Base-by-base conservation (phyloP, 2,888 invertebrate genomes). In the Dryococelus australis region DNA sequence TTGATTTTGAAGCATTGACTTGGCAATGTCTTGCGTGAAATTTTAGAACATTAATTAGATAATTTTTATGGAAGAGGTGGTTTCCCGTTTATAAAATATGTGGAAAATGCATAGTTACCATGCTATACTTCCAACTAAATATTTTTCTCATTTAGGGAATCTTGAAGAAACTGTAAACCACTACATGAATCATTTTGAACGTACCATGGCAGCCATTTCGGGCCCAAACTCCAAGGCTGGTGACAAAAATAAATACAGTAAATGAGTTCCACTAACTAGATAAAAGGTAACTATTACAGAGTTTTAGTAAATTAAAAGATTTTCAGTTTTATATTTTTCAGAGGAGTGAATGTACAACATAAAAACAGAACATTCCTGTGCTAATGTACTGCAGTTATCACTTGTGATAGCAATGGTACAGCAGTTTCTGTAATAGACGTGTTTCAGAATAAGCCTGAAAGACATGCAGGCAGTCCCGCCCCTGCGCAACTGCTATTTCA, bases 71-170 rank as follows among this genome's bases (percentile, higher is more conserved):
- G 16, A 65, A n/a, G 65, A 65, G 65, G 65, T 65, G 0, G 65
- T 65, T 65, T 65, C 65, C 65, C n/a, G 8, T 8, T 9, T 24
- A 65, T 24, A 65, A 20, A 65, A 16, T 65, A 65, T 65, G 65
- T 65, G 65, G 65, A 65, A 47, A 65, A 65, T 65, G 65, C n/a
- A 65, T 47, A n/a, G 20, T 65, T 24, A 65, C 24, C 65, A 65
- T 65, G 47, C 65, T 65, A 65, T 65, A 65, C 65, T 65, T 65
- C 65, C n/a, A 20, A 65, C 65, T 65, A 65, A 65, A 65, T n/a
- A 65, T 65, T 65, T 65, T 65, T 65, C 65, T 65, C 65, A 65
- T 65, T 65, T 65, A 65, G 65, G 65, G 65, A 65, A 65, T 24
- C 65, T 65, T 24, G 65, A 65, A 65, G 65, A 65, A 65, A 65